Evolutionary conservation across 2,113 vertebrate species (phyloP).

Genomic region (Chauna torquata): DNA sequence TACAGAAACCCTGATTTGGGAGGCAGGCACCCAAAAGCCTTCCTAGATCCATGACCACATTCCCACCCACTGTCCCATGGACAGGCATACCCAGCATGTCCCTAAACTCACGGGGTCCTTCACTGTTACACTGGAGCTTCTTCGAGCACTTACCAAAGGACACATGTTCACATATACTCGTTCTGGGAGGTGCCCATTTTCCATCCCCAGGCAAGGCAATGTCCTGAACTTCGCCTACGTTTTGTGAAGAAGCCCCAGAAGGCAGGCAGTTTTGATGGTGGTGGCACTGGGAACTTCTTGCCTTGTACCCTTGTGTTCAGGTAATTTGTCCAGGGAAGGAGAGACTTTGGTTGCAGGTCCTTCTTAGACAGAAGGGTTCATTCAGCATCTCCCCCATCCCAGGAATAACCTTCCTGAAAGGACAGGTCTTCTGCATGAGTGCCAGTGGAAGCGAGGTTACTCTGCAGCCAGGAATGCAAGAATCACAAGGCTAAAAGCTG

Average conservation of each 20-base stretch:
- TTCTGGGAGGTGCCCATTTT: neutral
- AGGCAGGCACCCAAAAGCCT: neutral
- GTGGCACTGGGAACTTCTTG: neutral
- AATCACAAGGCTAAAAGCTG: neutral
- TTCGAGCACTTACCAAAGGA: neutral
- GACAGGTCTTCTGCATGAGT: neutral
- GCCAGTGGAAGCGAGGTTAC: neutral
- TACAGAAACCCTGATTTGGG: neutral
- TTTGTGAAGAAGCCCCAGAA: neutral
- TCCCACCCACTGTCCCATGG: neutral
- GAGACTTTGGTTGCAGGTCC: neutral
- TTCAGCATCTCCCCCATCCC: neutral
- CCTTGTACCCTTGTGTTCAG: neutral
- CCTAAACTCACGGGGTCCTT: neutral
- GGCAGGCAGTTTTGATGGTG: neutral
- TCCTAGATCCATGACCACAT: neutral
- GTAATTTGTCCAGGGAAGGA: neutral
- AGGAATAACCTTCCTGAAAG: neutral
- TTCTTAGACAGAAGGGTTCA: neutral
- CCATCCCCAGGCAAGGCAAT: neutral
- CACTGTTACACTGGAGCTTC: neutral
- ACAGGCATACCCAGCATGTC: neutral
- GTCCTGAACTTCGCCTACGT: neutral
- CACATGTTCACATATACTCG: neutral
- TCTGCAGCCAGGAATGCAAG: neutral